phyloP scores from a whole-genome alignment of 37 sponge, comb jelly and placozoan genomes.

The Agelas oroides region DNA sequence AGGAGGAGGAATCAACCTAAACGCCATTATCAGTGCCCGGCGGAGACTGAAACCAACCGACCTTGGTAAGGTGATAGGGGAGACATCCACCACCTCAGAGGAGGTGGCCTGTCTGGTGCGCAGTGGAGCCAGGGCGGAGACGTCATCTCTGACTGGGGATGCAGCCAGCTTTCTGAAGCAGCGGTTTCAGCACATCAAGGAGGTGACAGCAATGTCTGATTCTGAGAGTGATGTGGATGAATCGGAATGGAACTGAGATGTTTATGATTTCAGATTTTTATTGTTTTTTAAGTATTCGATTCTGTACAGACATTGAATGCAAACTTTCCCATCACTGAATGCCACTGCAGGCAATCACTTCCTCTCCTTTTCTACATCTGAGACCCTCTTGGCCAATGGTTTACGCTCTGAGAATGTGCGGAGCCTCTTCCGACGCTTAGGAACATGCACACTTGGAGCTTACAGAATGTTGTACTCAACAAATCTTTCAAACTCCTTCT shows the following conservation, averaged over 20 bases:
- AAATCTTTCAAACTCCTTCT: too few species aligned
- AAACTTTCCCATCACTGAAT: too few species aligned
- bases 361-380: too few species aligned
- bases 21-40: slow-evolving; percentile 32
- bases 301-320: too few species aligned
- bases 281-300: too few species aligned
- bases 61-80: slow-evolving; percentile 18
- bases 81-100: background rate
- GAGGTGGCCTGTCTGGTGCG: slow-evolving; percentile 13
- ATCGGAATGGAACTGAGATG: background rate
- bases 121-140: slow-evolving; percentile 16
- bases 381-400: too few species aligned
- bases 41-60: slow-evolving; percentile 9
- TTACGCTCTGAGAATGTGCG: too few species aligned
- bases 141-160: background rate
- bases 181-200: slow-evolving; percentile 7
- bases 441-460: too few species aligned
- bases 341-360: too few species aligned
- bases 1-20: background rate
- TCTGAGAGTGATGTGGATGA: background rate
- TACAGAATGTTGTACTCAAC: too few species aligned
- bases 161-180: slow-evolving; percentile 3
- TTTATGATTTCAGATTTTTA: too few species aligned
- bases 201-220: background rate
- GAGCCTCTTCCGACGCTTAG: too few species aligned